Evolutionary conservation across 2,797 vertebrate genomes (phyloP).

Genomic region (Salarias fasciatus): DNA sequence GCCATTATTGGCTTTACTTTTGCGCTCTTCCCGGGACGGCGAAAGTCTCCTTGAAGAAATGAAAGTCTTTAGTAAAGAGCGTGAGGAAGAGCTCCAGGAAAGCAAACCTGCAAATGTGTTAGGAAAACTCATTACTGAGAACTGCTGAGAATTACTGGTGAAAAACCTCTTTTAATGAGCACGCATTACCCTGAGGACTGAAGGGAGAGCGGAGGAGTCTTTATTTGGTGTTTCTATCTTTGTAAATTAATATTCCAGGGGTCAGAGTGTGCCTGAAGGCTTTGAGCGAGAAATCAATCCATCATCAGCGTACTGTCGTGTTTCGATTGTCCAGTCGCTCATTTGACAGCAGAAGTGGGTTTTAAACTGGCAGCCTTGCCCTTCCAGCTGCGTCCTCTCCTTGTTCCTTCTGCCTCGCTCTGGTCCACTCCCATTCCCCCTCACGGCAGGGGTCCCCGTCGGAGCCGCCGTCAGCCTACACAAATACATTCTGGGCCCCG

Average conservation of each 20-base stretch:
- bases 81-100: conserved; percentile 44
- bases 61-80: no score
- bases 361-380: background rate
- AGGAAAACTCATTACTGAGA: conserved; percentile 71
- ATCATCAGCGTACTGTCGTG: conserved; percentile 20
- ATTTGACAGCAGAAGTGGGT: background rate
- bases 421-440: conserved; percentile 38
- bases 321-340: conserved; percentile 1
- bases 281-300: conserved; percentile 18
- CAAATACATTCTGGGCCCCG: conserved; percentile 71
- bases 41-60: conserved; percentile 37
- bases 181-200: conserved; percentile 54
- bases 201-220: conserved; percentile 34
- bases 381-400: conserved; percentile 13
- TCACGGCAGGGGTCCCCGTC: conserved; percentile 38
- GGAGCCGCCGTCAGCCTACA: conserved; percentile 37
- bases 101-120: conserved; percentile 47
- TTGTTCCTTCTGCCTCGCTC: conserved; percentile 38
- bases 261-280: conserved; percentile 47
- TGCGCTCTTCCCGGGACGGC: conserved; percentile 5
- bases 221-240: conserved; percentile 62
- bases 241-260: conserved; percentile 55
- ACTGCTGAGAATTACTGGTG: conserved; percentile 49
- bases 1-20: conserved; percentile 23
- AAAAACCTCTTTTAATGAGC: conserved; percentile 49